These are phyloP conservation scores for Spodoptera litura DNA, from an alignment of 1,140 invertebrate species.

Conservation along the genomic window DNA sequence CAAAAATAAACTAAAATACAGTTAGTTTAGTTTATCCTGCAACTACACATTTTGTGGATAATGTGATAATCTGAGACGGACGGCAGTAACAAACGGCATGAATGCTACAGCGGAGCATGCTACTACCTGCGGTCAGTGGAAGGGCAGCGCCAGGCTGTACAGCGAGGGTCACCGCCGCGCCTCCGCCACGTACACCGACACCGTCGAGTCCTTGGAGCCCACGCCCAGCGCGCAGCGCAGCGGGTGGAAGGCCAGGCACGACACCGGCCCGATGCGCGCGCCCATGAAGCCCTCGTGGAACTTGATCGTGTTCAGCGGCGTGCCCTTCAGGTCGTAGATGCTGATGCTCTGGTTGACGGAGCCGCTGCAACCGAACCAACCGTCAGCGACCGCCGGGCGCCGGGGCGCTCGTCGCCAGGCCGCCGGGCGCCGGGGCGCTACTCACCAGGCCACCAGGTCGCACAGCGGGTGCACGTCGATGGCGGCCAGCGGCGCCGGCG, in stretches of 20 bases:
- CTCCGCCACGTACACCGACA: conserved; percentile 91
- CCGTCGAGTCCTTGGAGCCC: conserved; percentile 91
- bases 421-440: neutral
- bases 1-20: no score
- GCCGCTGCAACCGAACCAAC: conserved; percentile 87
- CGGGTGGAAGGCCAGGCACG: conserved; percentile 95
- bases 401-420: no score
- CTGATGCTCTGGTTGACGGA: conserved; percentile 93
- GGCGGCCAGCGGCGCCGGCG: conserved; percentile 91
- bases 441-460: conserved; percentile 94
- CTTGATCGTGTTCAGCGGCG: conserved; percentile 91
- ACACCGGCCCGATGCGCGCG: conserved; percentile 93
- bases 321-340: conserved; percentile 91
- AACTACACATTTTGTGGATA: no score
- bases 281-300: conserved; percentile 97
- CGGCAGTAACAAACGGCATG: no score
- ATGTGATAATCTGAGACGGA: no score
- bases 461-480: conserved; percentile 92
- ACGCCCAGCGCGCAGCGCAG: conserved; percentile 90
- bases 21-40: no score
- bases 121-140: conserved; percentile 46
- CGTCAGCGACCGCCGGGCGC: no score
- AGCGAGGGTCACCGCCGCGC: conserved; percentile 89
- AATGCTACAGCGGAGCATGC: no score
- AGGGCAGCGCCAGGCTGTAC: conserved; percentile 72